phyloP scores from a whole-genome alignment of 2,888 invertebrate genomes.

The Hyposoter didymator region DNA sequence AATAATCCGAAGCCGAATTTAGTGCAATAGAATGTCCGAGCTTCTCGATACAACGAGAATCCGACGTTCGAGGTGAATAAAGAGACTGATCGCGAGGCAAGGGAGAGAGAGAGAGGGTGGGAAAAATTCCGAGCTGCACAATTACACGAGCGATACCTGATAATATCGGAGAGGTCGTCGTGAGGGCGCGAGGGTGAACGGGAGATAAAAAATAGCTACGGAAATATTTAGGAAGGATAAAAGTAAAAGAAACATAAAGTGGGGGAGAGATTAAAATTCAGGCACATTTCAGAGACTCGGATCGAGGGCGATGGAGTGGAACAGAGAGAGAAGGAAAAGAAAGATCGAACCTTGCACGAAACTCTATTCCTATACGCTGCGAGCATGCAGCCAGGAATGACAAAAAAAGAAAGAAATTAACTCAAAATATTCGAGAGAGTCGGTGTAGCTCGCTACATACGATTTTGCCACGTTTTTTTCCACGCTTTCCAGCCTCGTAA shows the following conservation, averaged over 20 bases:
- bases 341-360: background rate
- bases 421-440: conserved; percentile 56
- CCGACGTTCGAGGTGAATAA: background rate
- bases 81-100: background rate
- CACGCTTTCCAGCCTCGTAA: conserved; percentile 24
- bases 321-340: conserved; percentile 12
- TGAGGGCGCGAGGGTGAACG: background rate
- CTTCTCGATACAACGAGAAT: background rate
- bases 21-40: background rate
- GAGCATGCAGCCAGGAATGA: conserved; percentile 36
- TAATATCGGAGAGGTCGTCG: conserved; percentile 48
- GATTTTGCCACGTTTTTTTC: conserved; percentile 38
- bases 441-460: conserved; percentile 40
- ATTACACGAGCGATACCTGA: conserved; percentile 46
- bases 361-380: background rate
- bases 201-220: conserved; percentile 57
- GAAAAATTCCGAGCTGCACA: conserved; percentile 43
- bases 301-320: background rate
- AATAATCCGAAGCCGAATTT: background rate
- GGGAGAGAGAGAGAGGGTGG: background rate
- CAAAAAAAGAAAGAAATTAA: conserved; percentile 64
- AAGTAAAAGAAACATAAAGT: conserved; percentile 42
- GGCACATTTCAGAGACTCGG: background rate
- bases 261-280: conserved; percentile 22
- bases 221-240: conserved; percentile 59